A percentile compares a stretch with the other conserved stretches of the same genome.
phyloP scores from a whole-genome alignment of 1,140 invertebrate genomes.

The Choristoneura fumiferana region DNA sequence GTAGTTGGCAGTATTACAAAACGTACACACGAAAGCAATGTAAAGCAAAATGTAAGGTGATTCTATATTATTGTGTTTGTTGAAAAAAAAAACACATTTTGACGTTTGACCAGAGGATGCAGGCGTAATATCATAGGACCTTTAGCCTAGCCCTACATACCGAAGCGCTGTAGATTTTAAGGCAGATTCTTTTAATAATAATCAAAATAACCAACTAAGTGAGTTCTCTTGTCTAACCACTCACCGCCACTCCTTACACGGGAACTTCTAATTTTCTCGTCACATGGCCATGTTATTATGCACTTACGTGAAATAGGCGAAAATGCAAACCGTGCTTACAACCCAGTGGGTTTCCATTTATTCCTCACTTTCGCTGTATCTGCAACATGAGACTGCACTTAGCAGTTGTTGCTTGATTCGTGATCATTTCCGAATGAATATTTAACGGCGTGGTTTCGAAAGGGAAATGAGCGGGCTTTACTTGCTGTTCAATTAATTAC shows the following conservation, averaged over 20 bases:
- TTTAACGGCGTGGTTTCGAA: constrained; percentile 12
- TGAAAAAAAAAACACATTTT: no score
- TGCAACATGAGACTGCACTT: constrained; percentile 14
- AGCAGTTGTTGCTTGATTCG: background rate
- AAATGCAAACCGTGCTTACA: constrained; percentile 7
- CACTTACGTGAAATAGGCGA: constrained; percentile 1
- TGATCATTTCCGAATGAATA: constrained; percentile 18
- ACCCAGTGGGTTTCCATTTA: constrained; percentile 7
- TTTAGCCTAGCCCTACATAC: no score
- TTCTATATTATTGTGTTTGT: background rate
- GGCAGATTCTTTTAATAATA: background rate
- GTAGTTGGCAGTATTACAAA: background rate
- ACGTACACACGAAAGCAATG: no score
- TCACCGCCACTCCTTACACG: background rate
- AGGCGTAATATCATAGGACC: no score
- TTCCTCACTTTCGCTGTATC: constrained; percentile 15
- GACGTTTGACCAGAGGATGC: no score
- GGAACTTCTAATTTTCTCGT: background rate
- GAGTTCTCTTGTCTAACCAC: background rate
- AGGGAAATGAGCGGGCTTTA: constrained; percentile 6
- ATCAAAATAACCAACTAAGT: background rate
- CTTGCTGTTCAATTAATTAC: constrained; percentile 7
- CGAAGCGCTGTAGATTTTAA: background rate
- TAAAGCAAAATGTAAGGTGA: background rate
- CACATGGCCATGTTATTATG: constrained; percentile 8